Base-by-base conservation (phyloP, 2,888 invertebrate genomes). In the Spilosoma lubricipeda region DNA sequence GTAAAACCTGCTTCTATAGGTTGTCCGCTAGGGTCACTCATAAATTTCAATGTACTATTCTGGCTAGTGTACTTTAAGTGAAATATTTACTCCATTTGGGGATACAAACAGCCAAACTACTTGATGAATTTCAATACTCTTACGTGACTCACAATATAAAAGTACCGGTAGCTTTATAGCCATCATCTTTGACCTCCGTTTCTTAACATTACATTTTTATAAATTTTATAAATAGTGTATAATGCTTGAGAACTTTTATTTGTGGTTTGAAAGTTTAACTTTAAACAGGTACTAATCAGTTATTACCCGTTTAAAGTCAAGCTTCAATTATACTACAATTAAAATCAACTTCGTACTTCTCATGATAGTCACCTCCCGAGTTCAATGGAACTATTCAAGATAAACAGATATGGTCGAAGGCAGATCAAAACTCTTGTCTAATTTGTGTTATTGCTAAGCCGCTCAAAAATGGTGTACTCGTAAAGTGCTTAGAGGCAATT, bases 41-140 rank as follows among this genome's bases (percentile, higher is more conserved):
- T 93, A 93, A 93, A 93, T 93, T 91, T 92, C 93, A 93, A 93
- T 93, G 90, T 92, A 90, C 91, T 90, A 92, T 92, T 92, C 92
- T 90, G 87, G 90, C 90, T 88, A 86, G 90, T 88, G 91, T 89
- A 92, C 92, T 93, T 93, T 91, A 92, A 93, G 93, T 93, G 92
- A 93, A 93, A 93, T 93, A 93, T 93, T 90, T 90, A 83, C 91
- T 87, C 92, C 93, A 93, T 93, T 93, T 91, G 90, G 91, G 88
- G 88, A 90, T 90, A 89, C 89, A 88, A 90, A 90, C 88, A 91
- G 88, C 90, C 89, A 88, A 92, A 90, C 87, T 87, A 86, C 91
- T 90, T 91, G 91, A 92, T 92, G 91, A 92, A 92, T 91, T 90
- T 87, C 90, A 89, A 92, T 91, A 91, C 87, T 84, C 84, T 88